Base-by-base conservation (phyloP, 2,113 vertebrate genomes). In the Gavia stellata region DNA sequence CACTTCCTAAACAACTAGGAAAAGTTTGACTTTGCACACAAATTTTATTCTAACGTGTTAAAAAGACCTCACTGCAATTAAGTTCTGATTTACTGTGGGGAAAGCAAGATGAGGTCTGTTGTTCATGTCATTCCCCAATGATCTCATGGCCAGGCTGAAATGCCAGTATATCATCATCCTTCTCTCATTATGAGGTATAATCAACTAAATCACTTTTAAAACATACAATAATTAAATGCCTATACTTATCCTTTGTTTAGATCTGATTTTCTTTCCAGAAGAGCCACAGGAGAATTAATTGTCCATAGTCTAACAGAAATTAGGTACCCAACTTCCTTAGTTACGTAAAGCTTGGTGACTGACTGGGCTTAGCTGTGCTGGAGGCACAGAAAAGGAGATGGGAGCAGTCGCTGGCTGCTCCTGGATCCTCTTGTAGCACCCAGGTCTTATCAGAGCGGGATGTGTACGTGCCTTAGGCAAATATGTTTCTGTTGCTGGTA, bases 241-340 rank as follows among this genome's bases (percentile, higher is more conserved):
- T 91, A 23, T 66, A 44, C 49, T 94, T 94, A 89, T 55, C 86
- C 86, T 95, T 94, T 96, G 91, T 94, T 96, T 88, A 83, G 94
- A 92, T 92, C 79, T 95, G 75, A 81, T 94, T 92, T 88, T 90
- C 90, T 81, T 91, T 77, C 59, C 74, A 52, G 71, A 83, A 87
- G 36, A 97, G 52, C 78, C 74, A 68, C 67, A 63, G 38, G 58
- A 50, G 33, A 96, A 82, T 90, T 92, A 94, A 53, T 67, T 95
- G 84, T 61, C 36, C 20, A 13, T 45, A 65, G 53, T 55, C 44
- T 59, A 70, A 86, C 20, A 68, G 52, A 84, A 91, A 75, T 80
- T 56, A 86, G 42, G 58, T 44, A 36, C 53, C 61, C 15, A 16
- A 1, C 73, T 90, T 94, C 70, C 78, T 91, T 70, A 44, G n/a